Conservation (phyloP, 1,140 invertebrate genomes). For the Orchestia grillus region DNA sequence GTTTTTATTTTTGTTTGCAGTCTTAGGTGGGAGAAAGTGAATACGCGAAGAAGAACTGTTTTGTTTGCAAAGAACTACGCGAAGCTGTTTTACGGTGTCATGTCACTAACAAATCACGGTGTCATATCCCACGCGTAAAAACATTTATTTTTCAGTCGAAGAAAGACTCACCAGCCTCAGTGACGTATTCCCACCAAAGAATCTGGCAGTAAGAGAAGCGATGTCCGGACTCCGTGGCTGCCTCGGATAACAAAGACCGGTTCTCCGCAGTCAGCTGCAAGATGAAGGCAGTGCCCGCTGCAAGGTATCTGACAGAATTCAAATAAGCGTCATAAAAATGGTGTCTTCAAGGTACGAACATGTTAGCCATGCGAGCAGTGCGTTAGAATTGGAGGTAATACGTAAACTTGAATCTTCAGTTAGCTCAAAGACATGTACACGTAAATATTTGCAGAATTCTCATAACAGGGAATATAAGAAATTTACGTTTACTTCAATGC, state of each 20-base stretch:
- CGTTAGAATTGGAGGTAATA: background rate
- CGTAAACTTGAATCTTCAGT: no score
- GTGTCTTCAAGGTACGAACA: background rate
- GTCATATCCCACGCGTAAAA: no score
- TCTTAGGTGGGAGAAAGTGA: no score
- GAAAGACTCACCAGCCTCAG: slow-evolving; percentile 81
- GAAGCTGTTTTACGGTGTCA: no score
- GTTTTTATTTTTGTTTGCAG: no score
- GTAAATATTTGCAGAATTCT: background rate
- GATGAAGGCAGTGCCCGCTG: slow-evolving; percentile 83
- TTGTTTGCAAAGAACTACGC: no score
- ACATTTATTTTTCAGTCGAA: no score
- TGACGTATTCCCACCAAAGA: slow-evolving; percentile 91
- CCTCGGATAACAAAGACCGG: slow-evolving; percentile 49
- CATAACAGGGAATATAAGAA: background rate
- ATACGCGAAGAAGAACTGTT: no score
- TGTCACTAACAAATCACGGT: no score
- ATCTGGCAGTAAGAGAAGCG: slow-evolving; percentile 79
- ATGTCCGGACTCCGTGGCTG: slow-evolving; percentile 71
- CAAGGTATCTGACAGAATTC: slow-evolving; percentile 76
- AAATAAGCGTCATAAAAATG: background rate
- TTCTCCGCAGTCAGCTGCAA: slow-evolving; percentile 70
- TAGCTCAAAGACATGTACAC: background rate
- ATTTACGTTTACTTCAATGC: background rate
- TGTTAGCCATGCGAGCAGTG: background rate